Percentiles rank a stretch among this genome's conserved stretches.
phyloP scores from a whole-genome alignment of 2,797 vertebrate genomes.

The Leptodactylus fallax region DNA sequence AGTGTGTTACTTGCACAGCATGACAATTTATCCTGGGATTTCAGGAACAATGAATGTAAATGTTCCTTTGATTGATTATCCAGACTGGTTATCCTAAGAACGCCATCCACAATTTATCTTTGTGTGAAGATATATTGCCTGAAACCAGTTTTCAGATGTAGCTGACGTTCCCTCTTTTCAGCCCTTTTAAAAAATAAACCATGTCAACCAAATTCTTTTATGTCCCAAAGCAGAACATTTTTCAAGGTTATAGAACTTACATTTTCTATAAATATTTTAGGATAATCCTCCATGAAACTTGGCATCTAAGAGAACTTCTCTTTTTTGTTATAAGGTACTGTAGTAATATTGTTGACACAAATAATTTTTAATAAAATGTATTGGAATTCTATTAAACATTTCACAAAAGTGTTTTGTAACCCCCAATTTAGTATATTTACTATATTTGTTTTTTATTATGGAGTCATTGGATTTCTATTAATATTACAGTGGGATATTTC shows the following conservation, averaged over 20 bases:
- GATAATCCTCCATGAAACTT: slow-evolving; percentile 15
- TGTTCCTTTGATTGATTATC: slow-evolving; percentile 57
- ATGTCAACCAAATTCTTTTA: slow-evolving; percentile 42
- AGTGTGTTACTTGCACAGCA: slow-evolving; percentile 30
- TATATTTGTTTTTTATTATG: not conserved
- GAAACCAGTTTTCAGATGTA: slow-evolving; percentile 55
- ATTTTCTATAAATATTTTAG: slow-evolving; percentile 19
- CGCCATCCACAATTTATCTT: slow-evolving; percentile 52
- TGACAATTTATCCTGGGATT: slow-evolving; percentile 46
- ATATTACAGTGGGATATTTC: not conserved
- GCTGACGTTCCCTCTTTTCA: slow-evolving; percentile 49
- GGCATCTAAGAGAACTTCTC: not conserved
- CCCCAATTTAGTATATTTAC: too few relatives aligned
- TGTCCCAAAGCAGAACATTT: slow-evolving; percentile 28
- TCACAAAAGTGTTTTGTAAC: not conserved
- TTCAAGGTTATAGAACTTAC: slow-evolving; percentile 41
- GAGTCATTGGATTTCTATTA: not conserved
- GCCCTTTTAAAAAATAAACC: slow-evolving; percentile 47
- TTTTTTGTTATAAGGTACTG: not conserved
- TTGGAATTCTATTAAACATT: not conserved
- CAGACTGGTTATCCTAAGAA: slow-evolving; percentile 48
- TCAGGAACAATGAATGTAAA: slow-evolving; percentile 54
- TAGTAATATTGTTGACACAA: not conserved
- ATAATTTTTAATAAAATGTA: not conserved
- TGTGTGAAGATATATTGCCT: slow-evolving; percentile 52